These are phyloP conservation scores for Parasteatoda tepidariorum DNA, from an alignment of 1,140 invertebrate species.

Conservation along the genomic window DNA sequence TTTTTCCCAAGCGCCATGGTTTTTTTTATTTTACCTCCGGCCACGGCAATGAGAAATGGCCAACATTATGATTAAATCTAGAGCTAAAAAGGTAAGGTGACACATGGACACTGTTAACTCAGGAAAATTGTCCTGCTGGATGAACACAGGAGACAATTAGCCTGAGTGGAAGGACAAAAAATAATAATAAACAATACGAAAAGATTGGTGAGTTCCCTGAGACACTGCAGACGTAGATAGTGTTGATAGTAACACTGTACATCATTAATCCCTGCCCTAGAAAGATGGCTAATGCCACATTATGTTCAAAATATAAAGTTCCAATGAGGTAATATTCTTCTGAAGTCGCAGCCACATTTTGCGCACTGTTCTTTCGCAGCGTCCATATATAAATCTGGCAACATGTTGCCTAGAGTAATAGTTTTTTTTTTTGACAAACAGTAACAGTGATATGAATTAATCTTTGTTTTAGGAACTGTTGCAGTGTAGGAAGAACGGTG, in stretches of 20 bases:
- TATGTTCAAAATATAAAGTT: slow-evolving; percentile 55
- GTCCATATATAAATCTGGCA: background rate
- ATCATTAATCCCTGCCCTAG: slow-evolving; percentile 60
- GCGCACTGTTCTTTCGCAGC: slow-evolving; percentile 23
- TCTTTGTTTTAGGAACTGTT: slow-evolving; percentile 58
- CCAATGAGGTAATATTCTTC: slow-evolving; percentile 47
- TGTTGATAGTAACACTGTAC: slow-evolving; percentile 59
- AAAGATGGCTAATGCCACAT: slow-evolving; percentile 45
- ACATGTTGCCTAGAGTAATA: slow-evolving; percentile 11
- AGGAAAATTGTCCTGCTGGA: slow-evolving; percentile 38
- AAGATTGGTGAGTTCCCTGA: slow-evolving; percentile 61
- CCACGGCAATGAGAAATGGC: slow-evolving; percentile 54
- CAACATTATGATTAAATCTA: slow-evolving; percentile 55
- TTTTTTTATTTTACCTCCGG: slow-evolving; percentile 21
- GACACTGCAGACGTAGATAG: slow-evolving; percentile 59
- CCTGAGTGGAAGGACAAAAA: slow-evolving; percentile 30
- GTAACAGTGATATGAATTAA: slow-evolving; percentile 60
- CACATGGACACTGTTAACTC: slow-evolving; percentile 31
- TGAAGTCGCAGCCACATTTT: slow-evolving; percentile 19
- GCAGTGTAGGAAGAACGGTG: slow-evolving; percentile 39
- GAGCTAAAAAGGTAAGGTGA: slow-evolving; percentile 45
- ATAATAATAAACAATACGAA: slow-evolving; percentile 48
- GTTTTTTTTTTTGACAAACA: slow-evolving; percentile 24
- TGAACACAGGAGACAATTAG: slow-evolving; percentile 42
- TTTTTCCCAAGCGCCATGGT: slow-evolving; percentile 47